Evolutionary conservation across 1,140 invertebrate genomes (phyloP), one percentile per base, ranked within the genome.

Genomic region (Bacillus rossius): DNA sequence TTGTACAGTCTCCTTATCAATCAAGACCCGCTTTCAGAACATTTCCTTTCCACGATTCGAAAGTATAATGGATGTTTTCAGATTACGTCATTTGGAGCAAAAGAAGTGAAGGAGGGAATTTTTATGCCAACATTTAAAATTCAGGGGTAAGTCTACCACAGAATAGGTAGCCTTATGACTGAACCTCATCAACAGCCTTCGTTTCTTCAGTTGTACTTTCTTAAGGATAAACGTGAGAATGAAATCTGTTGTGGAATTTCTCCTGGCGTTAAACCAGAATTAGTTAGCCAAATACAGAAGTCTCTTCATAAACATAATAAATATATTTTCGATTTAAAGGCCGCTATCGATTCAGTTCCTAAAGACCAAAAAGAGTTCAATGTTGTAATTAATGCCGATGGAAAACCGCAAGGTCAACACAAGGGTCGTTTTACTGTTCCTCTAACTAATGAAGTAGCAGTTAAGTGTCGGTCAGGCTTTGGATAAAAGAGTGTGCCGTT

Each of bases 291-390:
- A 55, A 14, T 65, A 10, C 66, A 71, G 55, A 42, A 40, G 20
- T 63, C 67, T 60, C 55, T 71, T 14, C 62, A 64, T 59, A 43
- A 61, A 23, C 14, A 55, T 8, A 68, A 70, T 37, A 41, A 29
- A 17, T 68, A 66, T 41, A 53, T 72, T 34, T 49, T 40, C 53
- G 50, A 59, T 53, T 65, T 71, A 17, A 70, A 70, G 63, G 54
- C 62, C 19, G 56, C 65, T 34, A 29, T 68, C 17, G 63, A 70
- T 48, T 56, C 48, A 48, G 50, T 65, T 34, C 51, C 64, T 7
- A 8, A 34, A 54, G 53, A 61, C 38, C 20, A 4, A 17, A 42
- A 57, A 8, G 42, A 45, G 8, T 45, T 45, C n/a, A 17, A 22
- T 8, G 42, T 45, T 19, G 16, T 19, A 14, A 22, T 17, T 45